Conservation (phyloP, 2,113 vertebrate species). For the Seriola dumerili region DNA sequence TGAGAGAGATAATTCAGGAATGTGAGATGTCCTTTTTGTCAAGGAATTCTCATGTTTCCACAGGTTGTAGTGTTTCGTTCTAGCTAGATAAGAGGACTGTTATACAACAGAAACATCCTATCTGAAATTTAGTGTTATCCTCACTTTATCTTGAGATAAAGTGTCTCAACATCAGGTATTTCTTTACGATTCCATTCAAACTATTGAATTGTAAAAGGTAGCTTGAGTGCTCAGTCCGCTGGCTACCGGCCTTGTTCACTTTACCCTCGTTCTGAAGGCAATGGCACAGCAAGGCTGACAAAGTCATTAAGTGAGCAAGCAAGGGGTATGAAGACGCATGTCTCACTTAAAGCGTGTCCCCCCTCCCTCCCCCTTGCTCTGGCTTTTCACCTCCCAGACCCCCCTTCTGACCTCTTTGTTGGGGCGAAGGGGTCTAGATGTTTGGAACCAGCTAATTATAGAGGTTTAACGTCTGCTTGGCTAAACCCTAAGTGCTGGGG, state of each 20-base stretch:
- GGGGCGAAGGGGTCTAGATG: conserved; percentile 62
- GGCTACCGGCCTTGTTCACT: conserved; percentile 18
- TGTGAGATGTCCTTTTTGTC: conserved; percentile 15
- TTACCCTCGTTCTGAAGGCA: conserved; percentile 33
- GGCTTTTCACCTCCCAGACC: conserved; percentile 74
- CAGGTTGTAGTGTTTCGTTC: conserved; percentile 21
- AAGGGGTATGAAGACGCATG: conserved; percentile 47
- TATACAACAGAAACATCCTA: conserved; percentile 35
- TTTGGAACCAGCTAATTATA: conserved; percentile 81
- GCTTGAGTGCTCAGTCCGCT: neutral
- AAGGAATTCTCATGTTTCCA: conserved; percentile 18
- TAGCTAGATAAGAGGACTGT: conserved; percentile 19
- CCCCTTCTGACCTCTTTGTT: conserved; percentile 79
- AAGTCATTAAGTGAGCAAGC: conserved; percentile 78
- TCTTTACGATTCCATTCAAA: conserved; percentile 1
- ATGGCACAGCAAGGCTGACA: conserved; percentile 46
- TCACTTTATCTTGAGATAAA: conserved; percentile 6
- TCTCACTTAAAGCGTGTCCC: conserved; percentile 69
- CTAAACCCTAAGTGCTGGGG: conserved; percentile 66
- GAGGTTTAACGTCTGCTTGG: conserved; percentile 77
- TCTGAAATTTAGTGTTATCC: neutral
- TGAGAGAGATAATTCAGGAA: conserved; percentile 53
- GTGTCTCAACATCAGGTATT: neutral
- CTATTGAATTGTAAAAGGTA: conserved; percentile 9
- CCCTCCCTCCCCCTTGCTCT: conserved; percentile 34